These are phyloP conservation scores for Biston betularia DNA, from an alignment of 2,888 invertebrate genomes.

Conservation along the genomic window DNA sequence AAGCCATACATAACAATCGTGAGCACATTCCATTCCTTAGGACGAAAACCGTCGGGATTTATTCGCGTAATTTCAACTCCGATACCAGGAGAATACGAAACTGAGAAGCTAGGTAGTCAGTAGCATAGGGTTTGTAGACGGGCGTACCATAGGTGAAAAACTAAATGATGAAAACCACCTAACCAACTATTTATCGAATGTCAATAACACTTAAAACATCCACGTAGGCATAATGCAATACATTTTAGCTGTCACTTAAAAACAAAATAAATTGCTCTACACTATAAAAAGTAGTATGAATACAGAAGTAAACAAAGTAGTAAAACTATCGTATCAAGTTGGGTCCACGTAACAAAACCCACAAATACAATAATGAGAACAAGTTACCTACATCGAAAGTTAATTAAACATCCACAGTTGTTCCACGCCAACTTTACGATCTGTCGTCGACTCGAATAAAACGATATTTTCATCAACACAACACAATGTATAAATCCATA, in stretches of 20 bases:
- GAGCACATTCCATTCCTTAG: conserved; percentile 65
- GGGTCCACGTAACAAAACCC: conserved; percentile 13
- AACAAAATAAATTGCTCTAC: conserved; percentile 5
- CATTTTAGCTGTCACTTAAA: background rate
- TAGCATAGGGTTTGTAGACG: conserved; percentile 48
- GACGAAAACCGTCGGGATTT: conserved; percentile 69
- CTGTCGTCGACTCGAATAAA: conserved; percentile 28
- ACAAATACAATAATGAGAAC: conserved; percentile 29
- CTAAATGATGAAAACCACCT: no score
- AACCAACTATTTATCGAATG: no score
- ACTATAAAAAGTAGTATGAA: conserved; percentile 7
- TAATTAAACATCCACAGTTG: conserved; percentile 23
- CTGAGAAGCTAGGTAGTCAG: conserved; percentile 68
- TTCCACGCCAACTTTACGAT: conserved; percentile 31
- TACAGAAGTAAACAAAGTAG: conserved; percentile 18
- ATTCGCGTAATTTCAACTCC: conserved; percentile 80
- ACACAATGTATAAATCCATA: conserved; percentile 29
- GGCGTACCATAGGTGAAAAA: conserved; percentile 23
- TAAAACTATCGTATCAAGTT: conserved; percentile 7
- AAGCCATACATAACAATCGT: conserved; percentile 34
- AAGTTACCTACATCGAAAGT: conserved; percentile 22
- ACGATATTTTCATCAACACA: conserved; percentile 30
- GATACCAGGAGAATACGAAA: conserved; percentile 76
- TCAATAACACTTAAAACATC: background rate
- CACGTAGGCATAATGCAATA: background rate